A percentile compares a stretch with the other conserved stretches of the same genome.
phyloP scores from a whole-genome alignment of 2,113 vertebrate species.

The Pardalotus punctatus region DNA sequence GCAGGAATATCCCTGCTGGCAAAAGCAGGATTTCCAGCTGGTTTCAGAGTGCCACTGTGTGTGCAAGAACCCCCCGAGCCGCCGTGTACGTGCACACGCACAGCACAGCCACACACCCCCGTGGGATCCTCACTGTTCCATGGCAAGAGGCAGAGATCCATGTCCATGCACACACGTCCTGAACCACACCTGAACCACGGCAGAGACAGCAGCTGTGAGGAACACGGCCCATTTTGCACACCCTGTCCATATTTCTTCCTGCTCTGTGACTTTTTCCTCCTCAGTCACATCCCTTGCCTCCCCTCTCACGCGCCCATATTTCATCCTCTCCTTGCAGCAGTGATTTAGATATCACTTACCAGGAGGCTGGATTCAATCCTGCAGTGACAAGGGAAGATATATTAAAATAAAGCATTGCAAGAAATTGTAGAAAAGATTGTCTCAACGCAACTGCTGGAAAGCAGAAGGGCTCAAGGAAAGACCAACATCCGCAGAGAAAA shows the following conservation, averaged over 20 bases:
- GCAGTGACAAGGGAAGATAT: neutral
- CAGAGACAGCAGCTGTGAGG: neutral
- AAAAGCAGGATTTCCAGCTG: neutral
- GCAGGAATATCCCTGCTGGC: neutral
- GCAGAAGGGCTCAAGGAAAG: neutral
- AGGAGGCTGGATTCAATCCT: neutral
- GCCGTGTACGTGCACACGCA: accelerated
- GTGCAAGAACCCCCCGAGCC: accelerated
- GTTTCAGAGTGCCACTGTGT: neutral
- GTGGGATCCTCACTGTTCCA: accelerated
- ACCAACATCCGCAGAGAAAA: neutral
- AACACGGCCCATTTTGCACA: accelerated
- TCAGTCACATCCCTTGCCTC: neutral
- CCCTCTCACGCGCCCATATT: neutral
- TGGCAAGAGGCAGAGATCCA: neutral
- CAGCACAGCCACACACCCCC: accelerated
- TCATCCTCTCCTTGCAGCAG: neutral
- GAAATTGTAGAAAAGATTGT: neutral
- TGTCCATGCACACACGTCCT: accelerated
- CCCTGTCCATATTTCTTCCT: neutral
- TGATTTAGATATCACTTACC: conserved; percentile 29
- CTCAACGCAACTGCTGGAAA: neutral
- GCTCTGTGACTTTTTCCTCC: neutral
- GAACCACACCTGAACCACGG: neutral
- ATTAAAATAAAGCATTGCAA: conserved; percentile 44